Evolutionary conservation across 2,113 vertebrate species (phyloP).

Genomic region (Carollia perspicillata): DNA sequence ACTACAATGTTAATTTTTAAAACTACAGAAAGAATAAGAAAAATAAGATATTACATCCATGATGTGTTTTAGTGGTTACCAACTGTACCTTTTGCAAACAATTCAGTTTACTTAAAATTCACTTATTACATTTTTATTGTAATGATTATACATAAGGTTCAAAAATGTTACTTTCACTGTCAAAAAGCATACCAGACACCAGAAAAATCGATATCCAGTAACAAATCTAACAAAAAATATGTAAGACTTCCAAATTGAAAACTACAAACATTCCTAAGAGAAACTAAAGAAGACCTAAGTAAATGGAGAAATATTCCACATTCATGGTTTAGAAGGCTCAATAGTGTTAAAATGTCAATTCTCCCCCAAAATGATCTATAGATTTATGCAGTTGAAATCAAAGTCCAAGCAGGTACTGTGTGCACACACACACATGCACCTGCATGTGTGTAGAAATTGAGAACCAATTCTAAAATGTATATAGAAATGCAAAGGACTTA

Average conservation of each 20-base stretch:
- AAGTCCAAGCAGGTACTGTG: not conserved
- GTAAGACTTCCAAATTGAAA: not conserved
- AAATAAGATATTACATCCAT: not conserved
- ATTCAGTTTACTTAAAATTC: conserved; percentile 36
- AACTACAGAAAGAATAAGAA: not conserved
- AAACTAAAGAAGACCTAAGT: conserved; percentile 14
- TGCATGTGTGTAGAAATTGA: not conserved
- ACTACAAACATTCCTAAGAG: not conserved
- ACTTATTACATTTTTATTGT: not conserved
- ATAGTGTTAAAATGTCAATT: not conserved
- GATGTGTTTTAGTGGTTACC: not conserved
- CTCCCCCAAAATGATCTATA: not conserved
- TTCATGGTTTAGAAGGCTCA: not conserved
- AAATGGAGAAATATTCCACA: not conserved
- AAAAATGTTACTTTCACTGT: not conserved
- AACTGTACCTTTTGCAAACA: not conserved
- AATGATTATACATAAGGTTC: not conserved
- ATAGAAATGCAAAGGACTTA: not conserved
- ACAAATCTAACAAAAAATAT: not conserved
- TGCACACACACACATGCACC: not conserved
- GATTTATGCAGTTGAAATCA: not conserved
- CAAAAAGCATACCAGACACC: not conserved
- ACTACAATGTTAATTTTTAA: not conserved
- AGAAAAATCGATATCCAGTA: not conserved
- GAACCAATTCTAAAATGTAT: not conserved